Evolutionary conservation across 2,888 invertebrate species (phyloP).

Genomic region (Achlya flavicornis): DNA sequence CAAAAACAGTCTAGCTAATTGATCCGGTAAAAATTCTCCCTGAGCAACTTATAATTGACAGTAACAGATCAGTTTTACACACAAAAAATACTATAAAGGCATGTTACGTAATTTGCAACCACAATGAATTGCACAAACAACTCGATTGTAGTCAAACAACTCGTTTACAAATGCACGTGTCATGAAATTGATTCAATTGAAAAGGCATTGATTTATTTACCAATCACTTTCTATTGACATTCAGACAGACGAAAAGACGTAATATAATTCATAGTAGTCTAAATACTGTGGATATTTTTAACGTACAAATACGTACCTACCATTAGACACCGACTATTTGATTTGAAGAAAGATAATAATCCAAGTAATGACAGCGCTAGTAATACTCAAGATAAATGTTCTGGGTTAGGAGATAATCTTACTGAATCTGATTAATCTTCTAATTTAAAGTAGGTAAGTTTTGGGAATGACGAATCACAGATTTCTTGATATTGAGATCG

Average conservation of each 20-base stretch:
- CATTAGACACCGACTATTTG: too few species aligned
- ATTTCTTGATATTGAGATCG: too few species aligned
- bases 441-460: too few species aligned
- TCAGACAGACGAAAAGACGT: neutral
- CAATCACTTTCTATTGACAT: neutral
- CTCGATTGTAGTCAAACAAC: neutral
- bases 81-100: neutral
- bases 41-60: neutral
- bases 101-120: neutral
- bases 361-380: too few species aligned
- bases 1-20: neutral
- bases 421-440: too few species aligned
- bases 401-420: too few species aligned
- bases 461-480: too few species aligned
- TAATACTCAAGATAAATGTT: too few species aligned
- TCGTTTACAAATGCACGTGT: conserved; percentile 9
- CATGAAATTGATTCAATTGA: neutral
- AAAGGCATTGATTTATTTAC: neutral
- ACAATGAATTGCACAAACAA: neutral
- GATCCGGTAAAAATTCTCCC: neutral
- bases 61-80: neutral
- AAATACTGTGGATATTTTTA: too few species aligned
- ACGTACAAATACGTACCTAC: too few species aligned
- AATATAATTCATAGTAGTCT: too few species aligned
- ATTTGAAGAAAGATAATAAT: too few species aligned